These are phyloP conservation scores for Nibea albiflora DNA, from an alignment of 2,113 vertebrate genomes.

Conservation along the genomic window DNA sequence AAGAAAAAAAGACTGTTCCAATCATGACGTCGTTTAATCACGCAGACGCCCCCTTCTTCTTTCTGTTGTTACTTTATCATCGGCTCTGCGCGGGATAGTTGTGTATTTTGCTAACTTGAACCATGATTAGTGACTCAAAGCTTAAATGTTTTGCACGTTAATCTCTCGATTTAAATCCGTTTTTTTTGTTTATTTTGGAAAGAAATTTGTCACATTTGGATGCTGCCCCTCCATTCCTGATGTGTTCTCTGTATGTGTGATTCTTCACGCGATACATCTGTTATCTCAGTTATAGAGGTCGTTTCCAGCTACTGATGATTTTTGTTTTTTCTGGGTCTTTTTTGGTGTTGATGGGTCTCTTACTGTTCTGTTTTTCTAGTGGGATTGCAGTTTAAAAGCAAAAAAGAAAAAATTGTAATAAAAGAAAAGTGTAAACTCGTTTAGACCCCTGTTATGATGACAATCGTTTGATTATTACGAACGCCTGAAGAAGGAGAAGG, in stretches of 20 bases:
- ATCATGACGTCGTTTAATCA: conserved; percentile 37
- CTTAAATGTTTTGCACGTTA: conserved; percentile 34
- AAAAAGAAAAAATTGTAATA: conserved; percentile 7
- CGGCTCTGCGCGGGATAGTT: conserved; percentile 31
- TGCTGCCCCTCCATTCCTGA: conserved; percentile 38
- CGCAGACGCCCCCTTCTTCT: background rate
- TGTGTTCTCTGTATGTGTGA: background rate
- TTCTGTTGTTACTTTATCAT: conserved; percentile 40
- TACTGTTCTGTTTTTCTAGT: conserved; percentile 27
- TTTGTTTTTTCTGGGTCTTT: conserved; percentile 2
- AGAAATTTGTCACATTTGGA: conserved; percentile 32
- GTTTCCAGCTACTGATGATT: conserved; percentile 14
- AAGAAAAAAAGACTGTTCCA: background rate
- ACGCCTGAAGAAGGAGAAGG: background rate
- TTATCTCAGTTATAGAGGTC: conserved; percentile 3
- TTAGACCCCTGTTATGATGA: conserved; percentile 33
- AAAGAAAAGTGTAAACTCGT: conserved; percentile 25
- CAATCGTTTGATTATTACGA: conserved; percentile 54
- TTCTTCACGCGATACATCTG: background rate
- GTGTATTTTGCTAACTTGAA: conserved; percentile 44
- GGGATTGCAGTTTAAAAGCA: background rate
- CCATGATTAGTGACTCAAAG: conserved; percentile 29
- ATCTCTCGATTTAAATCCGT: conserved; percentile 76
- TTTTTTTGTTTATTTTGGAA: background rate
- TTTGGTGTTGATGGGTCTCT: conserved; percentile 42